Conservation (phyloP, 37 sponge, comb jelly and placozoan species). For the Oopsacas minuta region DNA sequence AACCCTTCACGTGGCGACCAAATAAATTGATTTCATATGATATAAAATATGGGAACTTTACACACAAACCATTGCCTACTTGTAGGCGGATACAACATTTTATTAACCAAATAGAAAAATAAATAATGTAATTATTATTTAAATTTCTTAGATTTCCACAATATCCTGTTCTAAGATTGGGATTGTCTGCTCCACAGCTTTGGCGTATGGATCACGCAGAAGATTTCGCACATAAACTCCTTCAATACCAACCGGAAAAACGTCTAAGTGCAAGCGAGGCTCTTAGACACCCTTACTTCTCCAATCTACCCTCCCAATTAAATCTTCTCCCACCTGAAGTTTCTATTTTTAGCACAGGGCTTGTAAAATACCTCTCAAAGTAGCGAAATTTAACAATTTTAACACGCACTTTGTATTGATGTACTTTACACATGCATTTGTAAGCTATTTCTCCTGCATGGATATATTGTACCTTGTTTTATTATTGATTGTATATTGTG, state of each 20-base stretch:
- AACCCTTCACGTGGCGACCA: too few species aligned
- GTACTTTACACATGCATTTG: not conserved
- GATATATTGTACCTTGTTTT: not conserved
- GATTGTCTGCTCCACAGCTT: not conserved
- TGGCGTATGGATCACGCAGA: slow-evolving; percentile 5
- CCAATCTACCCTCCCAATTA: not conserved
- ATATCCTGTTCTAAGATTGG: not conserved
- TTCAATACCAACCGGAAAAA: not conserved
- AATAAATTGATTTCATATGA: too few species aligned
- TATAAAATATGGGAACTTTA: too few species aligned
- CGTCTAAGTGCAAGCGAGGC: not conserved
- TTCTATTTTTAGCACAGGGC: slow-evolving; percentile 4
- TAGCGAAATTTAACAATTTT: not conserved
- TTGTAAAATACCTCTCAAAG: not conserved
- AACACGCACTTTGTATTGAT: not conserved
- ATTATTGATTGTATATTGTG: not conserved
- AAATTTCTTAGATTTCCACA: not conserved
- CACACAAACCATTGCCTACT: too few species aligned
- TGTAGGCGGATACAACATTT: too few species aligned
- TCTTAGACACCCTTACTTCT: not conserved
- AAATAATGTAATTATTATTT: too few species aligned
- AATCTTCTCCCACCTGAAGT: not conserved
- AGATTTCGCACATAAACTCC: slow-evolving; percentile 3
- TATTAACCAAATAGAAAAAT: too few species aligned
- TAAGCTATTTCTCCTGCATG: not conserved